A percentile compares a stretch with the other conserved stretches of the same genome.
Evolutionary conservation across 2,113 vertebrate species (phyloP).

Genomic region (Alectura lathami): DNA sequence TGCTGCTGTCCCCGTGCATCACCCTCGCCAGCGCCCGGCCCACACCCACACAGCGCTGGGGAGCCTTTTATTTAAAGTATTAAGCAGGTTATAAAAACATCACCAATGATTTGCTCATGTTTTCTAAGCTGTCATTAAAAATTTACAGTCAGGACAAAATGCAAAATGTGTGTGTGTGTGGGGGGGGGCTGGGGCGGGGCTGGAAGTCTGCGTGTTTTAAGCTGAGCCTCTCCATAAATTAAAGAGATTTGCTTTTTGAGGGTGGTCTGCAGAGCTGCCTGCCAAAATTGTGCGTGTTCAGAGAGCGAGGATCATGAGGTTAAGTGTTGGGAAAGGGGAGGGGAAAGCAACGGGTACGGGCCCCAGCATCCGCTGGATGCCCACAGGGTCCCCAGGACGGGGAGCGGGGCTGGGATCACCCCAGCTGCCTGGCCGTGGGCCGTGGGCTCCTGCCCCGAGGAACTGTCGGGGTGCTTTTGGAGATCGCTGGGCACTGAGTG

Average conservation of each 20-base stretch:
- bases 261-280: not conserved
- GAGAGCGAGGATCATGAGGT: not conserved
- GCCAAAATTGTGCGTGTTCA: not conserved
- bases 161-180: too few relatives aligned
- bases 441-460: not conserved
- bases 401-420: not conserved
- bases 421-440: not conserved
- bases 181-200: not conserved
- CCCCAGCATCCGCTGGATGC: not conserved
- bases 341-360: not conserved
- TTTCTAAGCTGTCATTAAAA: constrained; percentile 59
- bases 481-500: not conserved
- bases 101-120: constrained; percentile 65
- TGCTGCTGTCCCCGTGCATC: not conserved
- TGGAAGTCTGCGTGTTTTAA: constrained; percentile 14
- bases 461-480: not conserved
- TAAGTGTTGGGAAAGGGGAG: not conserved
- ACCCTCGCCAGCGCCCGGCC: not conserved
- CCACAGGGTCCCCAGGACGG: not conserved
- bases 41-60: not conserved
- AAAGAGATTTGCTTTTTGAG: constrained; percentile 18
- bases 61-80: constrained; percentile 24
- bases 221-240: constrained; percentile 64
- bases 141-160: constrained; percentile 58
- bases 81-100: constrained; percentile 56